Percentiles rank a stretch among this genome's conserved stretches.
Evolutionary conservation across 2,888 invertebrate genomes (phyloP).

Genomic region (Entomobrya proxima): DNA sequence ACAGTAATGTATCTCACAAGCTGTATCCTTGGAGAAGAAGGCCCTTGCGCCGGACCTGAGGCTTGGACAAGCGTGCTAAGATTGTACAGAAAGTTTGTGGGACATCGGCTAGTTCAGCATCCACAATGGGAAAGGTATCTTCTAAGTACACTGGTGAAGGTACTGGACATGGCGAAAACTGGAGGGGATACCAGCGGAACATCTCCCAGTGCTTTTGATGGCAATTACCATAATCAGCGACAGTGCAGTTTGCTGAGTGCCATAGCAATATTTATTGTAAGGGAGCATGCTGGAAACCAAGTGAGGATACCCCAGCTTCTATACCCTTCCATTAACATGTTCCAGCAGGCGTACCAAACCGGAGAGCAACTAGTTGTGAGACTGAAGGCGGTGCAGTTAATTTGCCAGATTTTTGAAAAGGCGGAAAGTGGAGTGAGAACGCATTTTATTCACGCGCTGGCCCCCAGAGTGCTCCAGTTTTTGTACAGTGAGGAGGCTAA

Average conservation of each 20-base stretch:
- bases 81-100: conserved; percentile 84
- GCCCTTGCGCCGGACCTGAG: conserved; percentile 85
- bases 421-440: conserved; percentile 85
- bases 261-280: conserved; percentile 90
- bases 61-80: conserved; percentile 87
- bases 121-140: conserved; percentile 89
- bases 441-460: conserved; percentile 88
- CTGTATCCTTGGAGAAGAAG: conserved; percentile 88
- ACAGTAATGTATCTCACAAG: conserved; percentile 94
- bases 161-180: conserved; percentile 93
- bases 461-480: conserved; percentile 87
- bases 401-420: conserved; percentile 86
- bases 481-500: conserved; percentile 83
- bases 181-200: no score
- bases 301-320: conserved; percentile 87
- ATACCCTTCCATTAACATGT: conserved; percentile 94
- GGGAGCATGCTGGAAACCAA: conserved; percentile 75
- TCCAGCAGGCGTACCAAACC: conserved; percentile 85
- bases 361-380: conserved; percentile 82
- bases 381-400: conserved; percentile 87
- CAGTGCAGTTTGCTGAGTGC: conserved; percentile 83
- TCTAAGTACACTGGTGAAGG: conserved; percentile 91
- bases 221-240: no score
- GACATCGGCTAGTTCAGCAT: no score
- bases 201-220: no score